Evolutionary conservation across 2,113 vertebrate genomes (phyloP).

Genomic region (Gavia stellata): DNA sequence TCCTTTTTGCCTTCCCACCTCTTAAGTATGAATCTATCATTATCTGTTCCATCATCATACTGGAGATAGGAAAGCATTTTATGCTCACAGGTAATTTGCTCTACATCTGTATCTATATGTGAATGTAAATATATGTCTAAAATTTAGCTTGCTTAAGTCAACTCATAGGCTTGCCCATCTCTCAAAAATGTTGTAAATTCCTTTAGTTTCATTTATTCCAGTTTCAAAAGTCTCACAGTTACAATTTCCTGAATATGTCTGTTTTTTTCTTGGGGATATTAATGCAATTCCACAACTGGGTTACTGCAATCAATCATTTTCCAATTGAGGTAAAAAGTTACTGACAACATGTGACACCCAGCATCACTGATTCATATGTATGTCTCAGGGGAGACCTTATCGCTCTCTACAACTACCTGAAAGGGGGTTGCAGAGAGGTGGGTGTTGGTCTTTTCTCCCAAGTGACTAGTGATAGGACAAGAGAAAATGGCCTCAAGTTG

Average conservation of each 20-base stretch:
- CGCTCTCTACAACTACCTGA: too few relatives aligned
- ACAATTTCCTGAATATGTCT: not conserved
- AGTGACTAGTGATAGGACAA: too few relatives aligned
- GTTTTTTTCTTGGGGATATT: not conserved
- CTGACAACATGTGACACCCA: not conserved
- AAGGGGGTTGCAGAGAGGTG: too few relatives aligned
- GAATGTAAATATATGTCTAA: not conserved
- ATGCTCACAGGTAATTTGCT: not conserved
- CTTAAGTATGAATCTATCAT: not conserved
- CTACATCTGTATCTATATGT: not conserved
- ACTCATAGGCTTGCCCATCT: not conserved
- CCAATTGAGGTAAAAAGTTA: not conserved
- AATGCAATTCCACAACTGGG: not conserved
- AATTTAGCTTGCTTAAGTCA: not conserved
- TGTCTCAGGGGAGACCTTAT: too few relatives aligned
- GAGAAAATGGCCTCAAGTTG: too few relatives aligned
- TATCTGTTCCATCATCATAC: not conserved
- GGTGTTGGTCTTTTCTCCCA: too few relatives aligned
- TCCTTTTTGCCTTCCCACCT: not conserved
- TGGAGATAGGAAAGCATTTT: not conserved
- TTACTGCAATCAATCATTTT: not conserved
- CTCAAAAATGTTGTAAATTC: not conserved
- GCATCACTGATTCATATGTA: not conserved
- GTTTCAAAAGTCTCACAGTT: not conserved
- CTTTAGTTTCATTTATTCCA: not conserved